Conservation (phyloP, 2,797 vertebrate genomes). For the Dryobates pubescens region DNA sequence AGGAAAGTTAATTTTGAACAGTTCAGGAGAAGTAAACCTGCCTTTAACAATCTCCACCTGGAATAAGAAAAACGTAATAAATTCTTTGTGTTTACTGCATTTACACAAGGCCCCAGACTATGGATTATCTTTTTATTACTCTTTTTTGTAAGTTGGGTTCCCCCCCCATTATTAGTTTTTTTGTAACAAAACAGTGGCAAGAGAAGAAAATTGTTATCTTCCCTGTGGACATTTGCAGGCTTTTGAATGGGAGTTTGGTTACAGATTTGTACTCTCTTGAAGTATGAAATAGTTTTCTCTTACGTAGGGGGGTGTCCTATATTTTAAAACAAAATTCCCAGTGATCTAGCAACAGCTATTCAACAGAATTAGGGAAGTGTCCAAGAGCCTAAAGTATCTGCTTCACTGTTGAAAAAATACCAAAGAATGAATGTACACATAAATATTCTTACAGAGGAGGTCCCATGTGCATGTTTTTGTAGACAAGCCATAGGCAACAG, state of each 20-base stretch:
- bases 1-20: constrained; percentile 53
- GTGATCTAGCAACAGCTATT: constrained; percentile 37
- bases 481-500: not conserved
- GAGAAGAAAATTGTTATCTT: constrained; percentile 78
- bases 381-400: constrained; percentile 21
- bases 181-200: constrained; percentile 67
- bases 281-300: constrained; percentile 65
- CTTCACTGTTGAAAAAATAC: constrained; percentile 15
- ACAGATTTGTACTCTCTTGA: constrained; percentile 54
- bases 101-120: constrained; percentile 74
- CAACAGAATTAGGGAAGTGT: constrained; percentile 47
- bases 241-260: constrained; percentile 71
- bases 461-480: not conserved
- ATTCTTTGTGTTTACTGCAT: constrained; percentile 68
- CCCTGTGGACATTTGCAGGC: constrained; percentile 73
- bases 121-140: constrained; percentile 80
- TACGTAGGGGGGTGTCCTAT: constrained; percentile 23
- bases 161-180: constrained; percentile 64
- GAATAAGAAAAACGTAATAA: constrained; percentile 75
- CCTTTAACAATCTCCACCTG: constrained; percentile 65
- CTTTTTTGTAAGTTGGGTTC: constrained; percentile 67
- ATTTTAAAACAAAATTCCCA: constrained; percentile 39
- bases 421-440: not conserved
- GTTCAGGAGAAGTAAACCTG: constrained; percentile 27
- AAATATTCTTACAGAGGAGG: not conserved